Evolutionary conservation across 1,140 invertebrate genomes (phyloP), one percentile per base, ranked within the genome.

Genomic region (Melipona quadrifasciata): DNA sequence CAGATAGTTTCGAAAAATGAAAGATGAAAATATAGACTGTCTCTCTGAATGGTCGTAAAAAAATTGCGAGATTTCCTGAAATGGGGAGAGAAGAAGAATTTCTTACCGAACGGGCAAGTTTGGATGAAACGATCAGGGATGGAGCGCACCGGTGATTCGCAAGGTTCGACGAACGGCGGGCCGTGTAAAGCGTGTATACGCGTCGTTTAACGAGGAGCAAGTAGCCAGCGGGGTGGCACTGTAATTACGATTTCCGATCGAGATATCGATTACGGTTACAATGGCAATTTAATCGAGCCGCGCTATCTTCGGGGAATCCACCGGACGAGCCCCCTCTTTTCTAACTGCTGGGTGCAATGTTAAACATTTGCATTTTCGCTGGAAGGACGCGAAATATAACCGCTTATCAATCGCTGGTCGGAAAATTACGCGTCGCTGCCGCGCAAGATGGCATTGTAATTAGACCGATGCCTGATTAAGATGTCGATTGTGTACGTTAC

Each of bases 201-300:
- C 24, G 31, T 34, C 73, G 81, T 77, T 57, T 57, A 77, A 58
- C 72, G 73, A 39, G 55, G 55, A 70, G 57, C 75, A 76, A 78
- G 82, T 61, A 68, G 65, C 55, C 82, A 70, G 55, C 53, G 47
- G 74, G 67, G 67, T 71, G 75, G 67, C 31, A 61, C 65, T 70
- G 74, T 84, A 84, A 84, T 84, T 84, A 84, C 82, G 75, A 67
- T 84, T 84, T 68, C 67, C 67, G 82, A 84, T 84, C 82, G 82
- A 78, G 82, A 79, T 84, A 79, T 84, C 75, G 82, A 84, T 84
- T 79, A 71, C 74, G 73, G 64, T 76, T 84, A 84, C 82, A 84
- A 84, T 84, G 57, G 82, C 67, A 79, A 77, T 84, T 84, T 84
- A 79, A 84, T 84, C 67, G 75, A 55, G 19, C 47, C 80, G 80